These are phyloP conservation scores for Aselliscus stoliczkanus DNA, from an alignment of 2,797 vertebrate species.

Conservation along the genomic window DNA sequence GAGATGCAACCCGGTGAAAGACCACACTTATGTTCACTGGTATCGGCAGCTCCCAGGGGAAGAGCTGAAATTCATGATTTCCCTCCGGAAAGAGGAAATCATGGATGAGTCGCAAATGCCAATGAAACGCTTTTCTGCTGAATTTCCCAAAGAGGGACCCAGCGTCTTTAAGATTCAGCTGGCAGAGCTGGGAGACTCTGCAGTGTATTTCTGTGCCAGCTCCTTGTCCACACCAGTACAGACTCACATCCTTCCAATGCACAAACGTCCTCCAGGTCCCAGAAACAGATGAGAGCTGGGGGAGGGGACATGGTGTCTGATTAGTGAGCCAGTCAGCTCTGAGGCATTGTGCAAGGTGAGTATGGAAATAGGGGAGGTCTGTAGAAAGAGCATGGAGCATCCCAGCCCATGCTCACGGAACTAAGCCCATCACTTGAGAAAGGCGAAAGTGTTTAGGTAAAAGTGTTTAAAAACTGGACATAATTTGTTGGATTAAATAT, in stretches of 20 bases:
- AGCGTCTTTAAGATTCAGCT: background rate
- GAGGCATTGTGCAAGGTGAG: background rate
- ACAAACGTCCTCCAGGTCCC: background rate
- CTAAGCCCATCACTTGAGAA: background rate
- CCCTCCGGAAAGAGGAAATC: background rate
- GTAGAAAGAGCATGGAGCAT: too few species aligned
- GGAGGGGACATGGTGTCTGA: accelerated
- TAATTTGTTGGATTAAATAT: background rate
- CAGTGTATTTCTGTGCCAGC: background rate
- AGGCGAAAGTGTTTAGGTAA: background rate
- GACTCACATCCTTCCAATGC: background rate
- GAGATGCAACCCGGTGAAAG: accelerated
- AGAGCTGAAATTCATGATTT: conserved; percentile 11
- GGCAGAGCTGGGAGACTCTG: background rate
- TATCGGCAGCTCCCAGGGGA: background rate
- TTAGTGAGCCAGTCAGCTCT: accelerated
- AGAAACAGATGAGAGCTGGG: accelerated
- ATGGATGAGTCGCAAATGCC: background rate
- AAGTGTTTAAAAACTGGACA: background rate
- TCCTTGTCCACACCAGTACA: background rate
- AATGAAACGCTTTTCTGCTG: background rate
- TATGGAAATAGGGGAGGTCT: background rate
- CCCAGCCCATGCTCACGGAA: background rate
- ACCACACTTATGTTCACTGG: background rate
- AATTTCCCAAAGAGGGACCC: background rate